A percentile compares a stretch with the other conserved stretches of the same genome.
phyloP scores from a whole-genome alignment of 1,140 invertebrate species.

The Rhyacophila brunnea region DNA sequence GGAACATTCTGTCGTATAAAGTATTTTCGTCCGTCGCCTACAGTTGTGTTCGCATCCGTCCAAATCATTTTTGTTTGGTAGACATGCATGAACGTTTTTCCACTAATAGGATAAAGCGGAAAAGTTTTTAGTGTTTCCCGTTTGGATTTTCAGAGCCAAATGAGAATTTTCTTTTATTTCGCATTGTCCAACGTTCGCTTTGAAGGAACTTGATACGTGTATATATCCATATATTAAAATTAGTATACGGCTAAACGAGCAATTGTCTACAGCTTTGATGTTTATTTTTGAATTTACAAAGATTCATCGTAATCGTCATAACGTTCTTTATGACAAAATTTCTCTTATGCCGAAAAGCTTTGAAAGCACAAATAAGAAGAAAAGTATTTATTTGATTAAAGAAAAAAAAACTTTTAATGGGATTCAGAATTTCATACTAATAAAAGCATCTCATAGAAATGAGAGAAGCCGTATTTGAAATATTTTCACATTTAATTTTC shows the following conservation, averaged over 20 bases:
- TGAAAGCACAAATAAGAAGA: neutral
- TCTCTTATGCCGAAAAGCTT: neutral
- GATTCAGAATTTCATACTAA: too few relatives aligned
- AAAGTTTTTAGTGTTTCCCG: constrained; percentile 20
- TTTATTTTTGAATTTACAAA: neutral
- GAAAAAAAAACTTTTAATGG: too few relatives aligned
- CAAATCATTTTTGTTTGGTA: constrained; percentile 21
- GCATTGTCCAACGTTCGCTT: constrained; percentile 4
- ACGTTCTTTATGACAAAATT: neutral
- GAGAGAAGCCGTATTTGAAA: too few relatives aligned
- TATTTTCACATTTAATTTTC: too few relatives aligned
- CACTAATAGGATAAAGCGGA: constrained; percentile 23
- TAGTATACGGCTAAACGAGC: neutral
- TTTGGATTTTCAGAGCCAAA: constrained; percentile 19
- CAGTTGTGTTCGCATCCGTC: constrained; percentile 7
- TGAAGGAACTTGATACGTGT: neutral
- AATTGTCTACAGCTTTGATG: neutral
- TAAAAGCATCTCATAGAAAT: too few relatives aligned
- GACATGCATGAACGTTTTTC: constrained; percentile 13
- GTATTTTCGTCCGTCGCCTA: neutral
- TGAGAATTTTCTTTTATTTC: constrained; percentile 24
- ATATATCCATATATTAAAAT: neutral
- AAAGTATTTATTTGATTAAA: too few relatives aligned
- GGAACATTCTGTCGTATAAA: too few relatives aligned
- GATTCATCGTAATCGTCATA: neutral